Evolutionary conservation across 2,888 invertebrate species (phyloP), one percentile per base, ranked within the genome.

Genomic region (Sphaeridia pumilis): DNA sequence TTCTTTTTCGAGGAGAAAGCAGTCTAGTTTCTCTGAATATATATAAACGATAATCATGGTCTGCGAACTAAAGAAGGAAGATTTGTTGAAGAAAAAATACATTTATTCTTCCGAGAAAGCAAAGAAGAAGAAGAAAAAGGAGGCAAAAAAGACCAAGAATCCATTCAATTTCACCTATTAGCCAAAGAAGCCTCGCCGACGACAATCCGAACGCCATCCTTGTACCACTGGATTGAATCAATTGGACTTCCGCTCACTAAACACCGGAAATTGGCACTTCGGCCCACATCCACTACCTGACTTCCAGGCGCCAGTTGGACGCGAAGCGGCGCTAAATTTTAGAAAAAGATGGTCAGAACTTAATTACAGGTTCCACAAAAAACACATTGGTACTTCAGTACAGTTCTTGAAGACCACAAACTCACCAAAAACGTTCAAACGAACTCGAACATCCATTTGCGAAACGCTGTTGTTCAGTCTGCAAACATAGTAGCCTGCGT

Each of bases 381-480:
- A n/a, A n/a, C n/a, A n/a, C n/a, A n/a, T n/a, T 31, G 14, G 10
- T 10, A 14, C 31, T 31, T 31, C 7, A 31, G 31, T 31, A 7
- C 31, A 31, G 31, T 31, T 31, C 14, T 31, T 31, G 10, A 31
- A 7, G 31, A 31, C 14, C 31, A 14, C 7, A 10, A 20, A 55
- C 70, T 71, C 70, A 83, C 84, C 83, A 70, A 83, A 84, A 56
- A 88, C 83, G 63, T 80, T 79, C 58, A 89, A 74, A 20, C 82
- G 80, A 64, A 86, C 82, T 67, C 83, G 79, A 43, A 84, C 80
- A 38, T 82, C 82, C 69, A 86, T 84, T 67, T 82, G 83, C 25
- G 90, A 92, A 2, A 85, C 83, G 5, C 86, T 83, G 70, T 92
- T 93, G 73, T 88, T 89, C 52, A 87, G 86, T 76, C 84, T 85